Percentiles rank a stretch among this genome's conserved stretches.
Conservation (phyloP, 2,888 invertebrate genomes). For the Leucania comma region DNA sequence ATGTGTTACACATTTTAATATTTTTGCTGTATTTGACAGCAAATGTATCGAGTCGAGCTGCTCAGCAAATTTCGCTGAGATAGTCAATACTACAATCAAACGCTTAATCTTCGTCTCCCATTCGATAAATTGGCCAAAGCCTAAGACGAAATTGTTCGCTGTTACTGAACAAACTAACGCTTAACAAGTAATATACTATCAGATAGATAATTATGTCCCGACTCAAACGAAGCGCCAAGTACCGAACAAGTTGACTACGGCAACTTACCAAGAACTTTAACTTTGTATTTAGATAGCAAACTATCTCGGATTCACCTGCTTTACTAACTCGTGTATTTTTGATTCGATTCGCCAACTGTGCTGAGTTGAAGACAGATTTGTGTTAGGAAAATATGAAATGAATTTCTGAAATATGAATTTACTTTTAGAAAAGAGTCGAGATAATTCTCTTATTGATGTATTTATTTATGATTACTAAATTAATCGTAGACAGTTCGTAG, state of each 20-base stretch:
- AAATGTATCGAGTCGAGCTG: too few relatives aligned
- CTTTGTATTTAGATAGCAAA: conserved; percentile 54
- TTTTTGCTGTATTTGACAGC: too few relatives aligned
- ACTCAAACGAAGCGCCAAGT: conserved; percentile 25
- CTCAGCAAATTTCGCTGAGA: too few relatives aligned
- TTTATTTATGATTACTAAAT: too few relatives aligned
- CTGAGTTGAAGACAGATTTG: conserved; percentile 28
- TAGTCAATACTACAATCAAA: too few relatives aligned
- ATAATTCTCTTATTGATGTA: neutral
- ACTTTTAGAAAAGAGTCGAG: neutral
- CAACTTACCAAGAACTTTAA: conserved; percentile 39
- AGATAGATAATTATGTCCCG: conserved; percentile 43
- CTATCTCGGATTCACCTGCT: conserved; percentile 50
- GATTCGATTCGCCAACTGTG: conserved; percentile 49
- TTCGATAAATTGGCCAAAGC: conserved; percentile 14
- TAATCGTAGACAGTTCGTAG: too few relatives aligned
- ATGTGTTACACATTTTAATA: too few relatives aligned
- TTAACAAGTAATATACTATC: conserved; percentile 41
- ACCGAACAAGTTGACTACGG: conserved; percentile 33
- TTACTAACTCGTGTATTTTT: conserved; percentile 58
- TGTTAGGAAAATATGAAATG: conserved; percentile 36
- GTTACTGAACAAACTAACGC: conserved; percentile 5
- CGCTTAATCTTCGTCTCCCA: too few relatives aligned
- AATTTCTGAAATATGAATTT: conserved; percentile 4
- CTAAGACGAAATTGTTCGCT: conserved; percentile 2